phyloP scores from a whole-genome alignment of 2,113 vertebrate genomes.

The Butorides virescens region DNA sequence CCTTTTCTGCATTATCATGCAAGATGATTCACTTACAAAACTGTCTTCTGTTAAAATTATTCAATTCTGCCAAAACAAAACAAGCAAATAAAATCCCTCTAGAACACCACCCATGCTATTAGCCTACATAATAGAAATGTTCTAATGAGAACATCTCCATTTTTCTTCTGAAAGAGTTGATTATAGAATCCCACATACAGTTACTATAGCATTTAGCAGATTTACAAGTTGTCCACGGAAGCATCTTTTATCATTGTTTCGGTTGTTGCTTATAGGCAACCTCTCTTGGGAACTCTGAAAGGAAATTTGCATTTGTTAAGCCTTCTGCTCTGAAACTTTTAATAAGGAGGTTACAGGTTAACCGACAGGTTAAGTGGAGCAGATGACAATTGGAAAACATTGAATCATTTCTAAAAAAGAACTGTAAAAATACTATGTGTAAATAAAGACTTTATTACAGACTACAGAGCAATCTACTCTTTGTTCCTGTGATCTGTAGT shows the following conservation, averaged over 20 bases:
- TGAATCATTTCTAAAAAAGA: background rate
- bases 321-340: background rate
- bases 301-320: conserved; percentile 49
- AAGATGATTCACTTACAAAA: background rate
- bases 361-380: background rate
- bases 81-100: background rate
- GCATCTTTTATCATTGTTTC: background rate
- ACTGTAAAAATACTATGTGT: background rate
- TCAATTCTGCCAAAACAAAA: background rate
- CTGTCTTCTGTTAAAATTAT: background rate
- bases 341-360: background rate
- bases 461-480: background rate
- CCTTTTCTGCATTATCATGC: background rate
- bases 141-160: background rate
- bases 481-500: background rate
- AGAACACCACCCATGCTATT: background rate
- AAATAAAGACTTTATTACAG: background rate
- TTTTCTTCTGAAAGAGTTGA: background rate
- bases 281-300: conserved; percentile 1
- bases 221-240: background rate
- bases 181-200: background rate
- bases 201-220: background rate
- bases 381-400: background rate
- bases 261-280: background rate
- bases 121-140: background rate